A percentile compares a stretch with the other conserved stretches of the same genome.
phyloP scores from a whole-genome alignment of 1,140 invertebrate genomes.

The Lepidurus packardi region DNA sequence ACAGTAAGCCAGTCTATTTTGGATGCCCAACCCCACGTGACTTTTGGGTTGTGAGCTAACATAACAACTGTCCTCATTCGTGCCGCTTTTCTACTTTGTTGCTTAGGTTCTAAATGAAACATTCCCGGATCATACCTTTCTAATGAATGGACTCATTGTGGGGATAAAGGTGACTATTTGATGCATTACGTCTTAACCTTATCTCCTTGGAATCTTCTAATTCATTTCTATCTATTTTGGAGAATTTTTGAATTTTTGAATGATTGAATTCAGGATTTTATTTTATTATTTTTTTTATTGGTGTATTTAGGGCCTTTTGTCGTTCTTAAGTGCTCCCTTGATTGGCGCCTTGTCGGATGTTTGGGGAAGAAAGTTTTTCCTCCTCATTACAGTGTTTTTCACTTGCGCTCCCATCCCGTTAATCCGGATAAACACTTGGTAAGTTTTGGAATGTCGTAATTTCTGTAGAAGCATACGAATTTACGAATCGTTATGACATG shows the following conservation, averaged over 20 bases:
- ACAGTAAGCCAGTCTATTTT: slow-evolving; percentile 58
- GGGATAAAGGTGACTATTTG: slow-evolving; percentile 70
- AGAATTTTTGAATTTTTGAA: background rate
- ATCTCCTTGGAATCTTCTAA: background rate
- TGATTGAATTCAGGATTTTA: no score
- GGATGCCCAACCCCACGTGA: background rate
- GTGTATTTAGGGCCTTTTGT: slow-evolving; percentile 77
- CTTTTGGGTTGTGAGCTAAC: slow-evolving; percentile 27
- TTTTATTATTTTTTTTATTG: slow-evolving; percentile 7
- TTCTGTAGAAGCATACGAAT: background rate
- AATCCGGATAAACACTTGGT: slow-evolving; percentile 97
- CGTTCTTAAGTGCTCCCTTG: slow-evolving; percentile 92
- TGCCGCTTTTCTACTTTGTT: slow-evolving; percentile 37
- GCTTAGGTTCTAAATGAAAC: slow-evolving; percentile 83
- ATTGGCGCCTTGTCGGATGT: slow-evolving; percentile 96
- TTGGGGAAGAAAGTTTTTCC: slow-evolving; percentile 96
- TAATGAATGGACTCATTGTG: slow-evolving; percentile 99
- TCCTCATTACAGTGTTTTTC: slow-evolving; percentile 97
- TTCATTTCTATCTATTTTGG: background rate
- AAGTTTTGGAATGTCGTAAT: slow-evolving; percentile 41
- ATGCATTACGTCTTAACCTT: background rate
- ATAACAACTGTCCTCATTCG: slow-evolving; percentile 7
- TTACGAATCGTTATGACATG: no score
- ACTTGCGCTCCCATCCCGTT: slow-evolving; percentile 98
- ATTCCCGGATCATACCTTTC: slow-evolving; percentile 97